phyloP scores from a whole-genome alignment of 2,113 vertebrate species.

The Phasianus colchicus region DNA sequence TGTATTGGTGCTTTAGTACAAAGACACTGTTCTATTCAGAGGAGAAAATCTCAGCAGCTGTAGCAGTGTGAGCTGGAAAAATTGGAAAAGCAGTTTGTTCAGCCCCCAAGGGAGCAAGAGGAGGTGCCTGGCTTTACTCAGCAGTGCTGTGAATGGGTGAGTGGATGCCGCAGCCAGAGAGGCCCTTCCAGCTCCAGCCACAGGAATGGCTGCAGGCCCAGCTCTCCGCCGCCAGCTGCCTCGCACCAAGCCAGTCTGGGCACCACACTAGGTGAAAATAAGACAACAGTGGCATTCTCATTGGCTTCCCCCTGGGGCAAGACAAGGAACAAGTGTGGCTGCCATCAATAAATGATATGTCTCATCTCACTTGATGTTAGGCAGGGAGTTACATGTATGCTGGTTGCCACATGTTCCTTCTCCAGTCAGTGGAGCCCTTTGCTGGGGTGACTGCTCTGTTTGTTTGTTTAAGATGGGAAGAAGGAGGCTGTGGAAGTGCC shows the following conservation, averaged over 20 bases:
- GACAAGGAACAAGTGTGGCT: neutral
- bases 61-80: neutral
- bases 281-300: neutral
- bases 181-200: neutral
- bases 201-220: neutral
- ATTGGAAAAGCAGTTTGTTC: neutral
- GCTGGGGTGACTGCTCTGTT: neutral
- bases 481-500: neutral
- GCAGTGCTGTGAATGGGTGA: neutral
- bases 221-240: fast-evolving
- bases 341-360: neutral
- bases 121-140: neutral
- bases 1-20: neutral
- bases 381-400: neutral
- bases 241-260: fast-evolving
- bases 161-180: neutral
- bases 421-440: fast-evolving
- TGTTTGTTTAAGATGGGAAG: neutral
- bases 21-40: neutral
- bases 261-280: neutral
- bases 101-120: neutral
- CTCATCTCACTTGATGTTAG: neutral
- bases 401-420: neutral
- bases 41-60: neutral
- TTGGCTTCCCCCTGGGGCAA: neutral